Conservation (phyloP, 2,113 vertebrate genomes). For the human region GRCh38 chr19:40580001-40580500, state of each 20-base stretch:
- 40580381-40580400: constrained; percentile 85
- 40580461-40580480: constrained; percentile 81
- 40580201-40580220: neutral
- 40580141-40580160: neutral
- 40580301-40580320: neutral
- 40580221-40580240: accelerated
- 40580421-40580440: constrained; percentile 89
- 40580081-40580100: neutral
- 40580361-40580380: constrained; percentile 86
- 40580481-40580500: constrained; percentile 38
- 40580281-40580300: neutral
- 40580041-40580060: neutral
- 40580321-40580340: constrained; percentile 91
- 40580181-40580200: neutral
- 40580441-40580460: constrained; percentile 86
- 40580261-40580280: neutral
- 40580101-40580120: neutral
- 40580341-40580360: constrained; percentile 92
- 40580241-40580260: no score
- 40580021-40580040: no score
- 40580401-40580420: constrained; percentile 95
- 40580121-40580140: neutral
- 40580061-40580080: neutral
- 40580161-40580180: neutral
- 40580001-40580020: no score